Conservation (phyloP, 2,113 vertebrate species). For the Psittacus erithacus region DNA sequence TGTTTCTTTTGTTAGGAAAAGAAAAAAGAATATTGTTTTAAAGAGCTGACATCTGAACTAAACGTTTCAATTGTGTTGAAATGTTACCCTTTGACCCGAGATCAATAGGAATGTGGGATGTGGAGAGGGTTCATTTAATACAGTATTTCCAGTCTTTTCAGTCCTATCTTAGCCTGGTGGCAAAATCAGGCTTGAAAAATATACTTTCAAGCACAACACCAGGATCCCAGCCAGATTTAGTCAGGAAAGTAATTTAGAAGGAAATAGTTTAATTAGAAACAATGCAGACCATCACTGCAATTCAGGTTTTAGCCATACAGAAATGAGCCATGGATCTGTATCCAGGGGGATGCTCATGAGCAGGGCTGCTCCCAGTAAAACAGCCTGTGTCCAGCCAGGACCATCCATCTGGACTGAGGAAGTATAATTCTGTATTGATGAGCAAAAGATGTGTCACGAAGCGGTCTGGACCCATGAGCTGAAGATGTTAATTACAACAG, state of each 20-base stretch:
- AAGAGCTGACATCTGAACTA: not conserved
- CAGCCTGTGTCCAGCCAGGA: not conserved
- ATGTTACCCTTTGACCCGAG: not conserved
- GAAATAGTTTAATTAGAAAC: not conserved
- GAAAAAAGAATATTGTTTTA: not conserved
- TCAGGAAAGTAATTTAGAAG: not conserved
- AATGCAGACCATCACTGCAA: not conserved
- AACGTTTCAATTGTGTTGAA: not conserved
- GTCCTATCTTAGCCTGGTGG: not conserved
- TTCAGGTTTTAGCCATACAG: not conserved
- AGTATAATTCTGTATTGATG: not conserved
- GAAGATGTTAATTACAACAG: not conserved
- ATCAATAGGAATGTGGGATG: not conserved
- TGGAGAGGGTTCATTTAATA: not conserved
- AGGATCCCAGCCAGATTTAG: not conserved
- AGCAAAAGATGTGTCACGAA: not conserved
- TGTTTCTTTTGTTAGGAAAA: not conserved
- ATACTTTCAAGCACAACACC: not conserved
- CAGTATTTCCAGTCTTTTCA: not conserved
- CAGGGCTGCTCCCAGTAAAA: not conserved
- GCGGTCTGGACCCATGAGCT: not conserved
- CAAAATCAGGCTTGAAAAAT: not conserved
- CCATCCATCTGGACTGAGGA: not conserved
- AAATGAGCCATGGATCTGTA: not conserved
- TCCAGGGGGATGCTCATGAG: not conserved